A percentile compares a stretch with the other conserved stretches of the same genome.
phyloP scores from a whole-genome alignment of 2,888 invertebrate species.

The Perithous albicinctus region DNA sequence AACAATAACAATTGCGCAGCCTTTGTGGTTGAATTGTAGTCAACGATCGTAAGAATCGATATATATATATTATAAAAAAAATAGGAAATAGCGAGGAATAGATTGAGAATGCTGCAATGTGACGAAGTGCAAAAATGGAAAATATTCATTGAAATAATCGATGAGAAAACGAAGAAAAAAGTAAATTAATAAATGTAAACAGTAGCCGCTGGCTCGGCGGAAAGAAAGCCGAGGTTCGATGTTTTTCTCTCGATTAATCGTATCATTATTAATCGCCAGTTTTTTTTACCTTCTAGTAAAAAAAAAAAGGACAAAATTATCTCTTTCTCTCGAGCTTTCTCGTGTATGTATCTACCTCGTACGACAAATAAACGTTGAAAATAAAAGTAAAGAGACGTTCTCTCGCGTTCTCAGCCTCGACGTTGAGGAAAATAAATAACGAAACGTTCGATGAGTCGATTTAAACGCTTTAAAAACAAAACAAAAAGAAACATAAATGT shows the following conservation, averaged over 20 bases:
- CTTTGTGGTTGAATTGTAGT: not conserved
- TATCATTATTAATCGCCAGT: not conserved
- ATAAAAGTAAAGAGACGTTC: conserved; percentile 25
- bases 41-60: not conserved
- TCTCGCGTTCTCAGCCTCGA: conserved; percentile 31
- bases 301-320: not conserved
- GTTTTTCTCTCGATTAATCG: not conserved
- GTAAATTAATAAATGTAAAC: not conserved
- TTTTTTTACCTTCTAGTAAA: not conserved
- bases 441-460: conserved; percentile 26
- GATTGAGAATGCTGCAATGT: conserved; percentile 1
- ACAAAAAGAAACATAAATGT: not conserved
- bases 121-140: conserved; percentile 1
- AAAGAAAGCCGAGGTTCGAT: conserved; percentile 30
- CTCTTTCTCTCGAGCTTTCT: conserved; percentile 27
- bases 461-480: not conserved
- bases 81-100: not conserved
- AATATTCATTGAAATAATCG: not conserved
- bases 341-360: conserved; percentile 13
- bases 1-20: not conserved
- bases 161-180: not conserved
- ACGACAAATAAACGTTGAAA: conserved; percentile 10
- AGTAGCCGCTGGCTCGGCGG: conserved; percentile 51
- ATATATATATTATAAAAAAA: no score
- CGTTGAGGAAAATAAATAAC: conserved; percentile 5